These are phyloP conservation scores for Ips typographus DNA, from an alignment of 1,140 invertebrate species.

Conservation along the genomic window DNA sequence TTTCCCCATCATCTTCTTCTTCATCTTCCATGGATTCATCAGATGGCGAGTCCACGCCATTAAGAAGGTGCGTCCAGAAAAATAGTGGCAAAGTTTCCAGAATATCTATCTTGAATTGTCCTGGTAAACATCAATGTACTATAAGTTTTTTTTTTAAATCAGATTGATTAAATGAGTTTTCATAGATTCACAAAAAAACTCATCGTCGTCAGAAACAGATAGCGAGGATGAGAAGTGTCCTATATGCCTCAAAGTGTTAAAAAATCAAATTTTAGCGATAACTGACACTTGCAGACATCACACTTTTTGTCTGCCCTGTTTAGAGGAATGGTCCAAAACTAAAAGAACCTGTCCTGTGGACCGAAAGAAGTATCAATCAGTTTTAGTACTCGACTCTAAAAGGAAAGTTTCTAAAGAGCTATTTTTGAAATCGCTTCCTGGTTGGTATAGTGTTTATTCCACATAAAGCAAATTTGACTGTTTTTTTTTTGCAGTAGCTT, in stretches of 20 bases:
- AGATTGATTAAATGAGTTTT: neutral
- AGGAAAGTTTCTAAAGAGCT: constrained; percentile 58
- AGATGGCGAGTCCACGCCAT: too few species aligned
- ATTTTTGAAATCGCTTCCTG: constrained; percentile 53
- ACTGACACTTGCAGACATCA: constrained; percentile 84
- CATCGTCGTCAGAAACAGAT: constrained; percentile 56
- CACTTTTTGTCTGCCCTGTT: constrained; percentile 81
- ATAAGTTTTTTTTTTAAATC: neutral
- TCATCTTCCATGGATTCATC: too few species aligned
- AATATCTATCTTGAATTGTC: too few species aligned
- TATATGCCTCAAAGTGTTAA: constrained; percentile 74
- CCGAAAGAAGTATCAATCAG: constrained; percentile 64
- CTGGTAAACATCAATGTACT: too few species aligned
- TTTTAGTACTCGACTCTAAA: constrained; percentile 70
- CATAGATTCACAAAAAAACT: neutral
- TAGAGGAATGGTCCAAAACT: constrained; percentile 90
- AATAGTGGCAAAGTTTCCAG: too few species aligned
- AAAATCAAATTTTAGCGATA: constrained; percentile 74
- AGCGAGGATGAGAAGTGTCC: constrained; percentile 77
- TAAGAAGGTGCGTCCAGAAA: too few species aligned
- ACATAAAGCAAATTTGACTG: constrained; percentile 48
- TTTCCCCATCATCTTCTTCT: too few species aligned
- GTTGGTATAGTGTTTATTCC: constrained; percentile 48
- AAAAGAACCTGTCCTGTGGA: constrained; percentile 94
- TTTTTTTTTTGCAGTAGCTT: constrained; percentile 47